Percentiles rank a stretch among this genome's conserved stretches.
Evolutionary conservation across 2,888 invertebrate species (phyloP).

Genomic region (Agrilus mali): DNA sequence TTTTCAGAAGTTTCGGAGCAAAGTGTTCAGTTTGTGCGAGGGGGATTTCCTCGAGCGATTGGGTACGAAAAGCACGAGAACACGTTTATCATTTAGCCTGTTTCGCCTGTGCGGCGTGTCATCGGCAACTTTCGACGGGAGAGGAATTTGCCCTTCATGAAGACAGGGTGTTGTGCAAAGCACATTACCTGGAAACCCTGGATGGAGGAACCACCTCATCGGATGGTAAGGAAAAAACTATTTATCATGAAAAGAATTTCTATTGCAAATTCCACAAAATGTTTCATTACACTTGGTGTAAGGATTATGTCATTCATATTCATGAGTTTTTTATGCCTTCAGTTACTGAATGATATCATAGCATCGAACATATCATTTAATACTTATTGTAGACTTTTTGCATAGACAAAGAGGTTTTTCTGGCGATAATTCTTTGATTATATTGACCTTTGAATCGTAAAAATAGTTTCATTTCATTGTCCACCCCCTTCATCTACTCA

Average conservation of each 20-base stretch:
- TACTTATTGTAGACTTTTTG: too few relatives aligned
- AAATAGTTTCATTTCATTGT: too few relatives aligned
- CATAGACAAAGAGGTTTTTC: too few relatives aligned
- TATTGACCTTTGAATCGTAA: too few relatives aligned
- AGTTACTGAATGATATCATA: too few relatives aligned
- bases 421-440: too few relatives aligned
- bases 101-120: constrained; percentile 95
- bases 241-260: neutral
- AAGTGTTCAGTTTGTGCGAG: constrained; percentile 94
- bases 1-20: constrained; percentile 82
- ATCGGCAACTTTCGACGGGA: constrained; percentile 83
- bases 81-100: constrained; percentile 97
- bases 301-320: too few relatives aligned
- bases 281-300: too few relatives aligned
- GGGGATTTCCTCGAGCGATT: constrained; percentile 88
- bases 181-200: constrained; percentile 85
- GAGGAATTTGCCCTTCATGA: constrained; percentile 97
- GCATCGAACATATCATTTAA: too few relatives aligned
- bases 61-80: constrained; percentile 91
- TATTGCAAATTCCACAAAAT: neutral
- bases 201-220: constrained; percentile 87
- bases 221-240: constrained; percentile 48
- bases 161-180: constrained; percentile 89
- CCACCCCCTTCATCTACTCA: too few relatives aligned
- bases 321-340: too few relatives aligned